Percentiles rank a stretch among this genome's conserved stretches.
Evolutionary conservation across 2,113 vertebrate genomes (phyloP).

Genomic region (Eubucco bourcierii): DNA sequence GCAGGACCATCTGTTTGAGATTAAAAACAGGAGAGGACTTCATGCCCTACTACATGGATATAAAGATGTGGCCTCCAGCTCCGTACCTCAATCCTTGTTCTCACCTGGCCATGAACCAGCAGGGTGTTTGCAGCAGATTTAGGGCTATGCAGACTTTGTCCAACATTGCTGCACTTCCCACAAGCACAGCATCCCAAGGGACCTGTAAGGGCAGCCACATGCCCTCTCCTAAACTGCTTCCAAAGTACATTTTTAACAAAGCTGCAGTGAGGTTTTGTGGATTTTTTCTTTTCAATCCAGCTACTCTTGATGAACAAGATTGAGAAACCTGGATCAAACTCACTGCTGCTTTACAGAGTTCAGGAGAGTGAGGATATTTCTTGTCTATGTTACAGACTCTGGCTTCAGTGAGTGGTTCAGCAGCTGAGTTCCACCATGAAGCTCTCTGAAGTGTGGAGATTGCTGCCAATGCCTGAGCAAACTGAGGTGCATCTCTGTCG

Average conservation of each 20-base stretch:
- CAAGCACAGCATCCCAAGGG: background rate
- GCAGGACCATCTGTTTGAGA: background rate
- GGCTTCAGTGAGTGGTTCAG: background rate
- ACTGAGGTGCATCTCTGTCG: background rate
- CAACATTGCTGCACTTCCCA: background rate
- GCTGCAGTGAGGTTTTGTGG: background rate
- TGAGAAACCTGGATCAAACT: background rate
- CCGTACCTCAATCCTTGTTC: background rate
- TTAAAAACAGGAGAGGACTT: background rate
- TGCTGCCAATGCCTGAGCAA: background rate
- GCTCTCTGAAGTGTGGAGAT: background rate
- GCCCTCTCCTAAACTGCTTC: slow-evolving; percentile 22
- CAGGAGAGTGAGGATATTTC: background rate
- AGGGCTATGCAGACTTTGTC: slow-evolving; percentile 11
- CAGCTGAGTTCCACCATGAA: background rate
- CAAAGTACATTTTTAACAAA: slow-evolving; percentile 15
- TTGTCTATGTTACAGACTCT: background rate
- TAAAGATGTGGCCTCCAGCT: background rate
- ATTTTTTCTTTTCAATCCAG: background rate
- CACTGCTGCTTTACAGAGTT: background rate
- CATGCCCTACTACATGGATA: background rate
- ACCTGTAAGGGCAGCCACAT: slow-evolving; percentile 7
- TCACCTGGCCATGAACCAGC: slow-evolving; percentile 46
- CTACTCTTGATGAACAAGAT: background rate
- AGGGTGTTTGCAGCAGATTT: slow-evolving; percentile 25